Percentiles rank a stretch among this genome's conserved stretches.
phyloP scores from a whole-genome alignment of 2,888 invertebrate genomes.

The Andrena hattorfiana region DNA sequence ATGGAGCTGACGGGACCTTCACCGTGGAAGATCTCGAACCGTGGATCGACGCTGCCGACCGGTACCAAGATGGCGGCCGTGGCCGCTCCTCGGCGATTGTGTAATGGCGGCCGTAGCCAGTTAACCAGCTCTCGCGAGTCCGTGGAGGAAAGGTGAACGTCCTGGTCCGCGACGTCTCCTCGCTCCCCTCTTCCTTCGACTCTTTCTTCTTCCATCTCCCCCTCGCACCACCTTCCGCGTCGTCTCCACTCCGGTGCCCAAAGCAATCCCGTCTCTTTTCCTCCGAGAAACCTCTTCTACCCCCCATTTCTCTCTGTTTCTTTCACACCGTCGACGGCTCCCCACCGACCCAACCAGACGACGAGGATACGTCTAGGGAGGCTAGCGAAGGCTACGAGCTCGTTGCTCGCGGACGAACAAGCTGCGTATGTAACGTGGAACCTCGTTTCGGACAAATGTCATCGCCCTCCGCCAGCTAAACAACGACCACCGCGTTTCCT shows the following conservation, averaged over 20 bases:
- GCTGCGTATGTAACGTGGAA: conserved; percentile 59
- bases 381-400: conserved; percentile 73
- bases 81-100: conserved; percentile 78
- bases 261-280: conserved; percentile 47
- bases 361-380: conserved; percentile 51
- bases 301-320: conserved; percentile 22
- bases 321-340: conserved; percentile 32
- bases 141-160: conserved; percentile 79
- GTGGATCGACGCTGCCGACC: conserved; percentile 67
- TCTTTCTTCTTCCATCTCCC: conserved; percentile 4
- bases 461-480: conserved; percentile 69
- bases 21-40: conserved; percentile 76
- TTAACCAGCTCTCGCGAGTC: conserved; percentile 69
- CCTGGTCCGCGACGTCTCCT: conserved; percentile 66
- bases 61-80: conserved; percentile 81
- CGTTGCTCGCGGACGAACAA: conserved; percentile 60
- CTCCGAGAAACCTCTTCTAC: conserved; percentile 32
- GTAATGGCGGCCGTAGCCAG: conserved; percentile 80
- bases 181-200: conserved; percentile 12
- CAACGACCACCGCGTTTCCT: conserved; percentile 55
- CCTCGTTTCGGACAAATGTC: conserved; percentile 71
- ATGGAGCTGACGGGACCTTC: conserved; percentile 69
- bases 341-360: conserved; percentile 44
- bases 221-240: neutral
- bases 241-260: neutral